Evolutionary conservation across 2,113 vertebrate genomes (phyloP).

Genomic region (Numenius arquata): DNA sequence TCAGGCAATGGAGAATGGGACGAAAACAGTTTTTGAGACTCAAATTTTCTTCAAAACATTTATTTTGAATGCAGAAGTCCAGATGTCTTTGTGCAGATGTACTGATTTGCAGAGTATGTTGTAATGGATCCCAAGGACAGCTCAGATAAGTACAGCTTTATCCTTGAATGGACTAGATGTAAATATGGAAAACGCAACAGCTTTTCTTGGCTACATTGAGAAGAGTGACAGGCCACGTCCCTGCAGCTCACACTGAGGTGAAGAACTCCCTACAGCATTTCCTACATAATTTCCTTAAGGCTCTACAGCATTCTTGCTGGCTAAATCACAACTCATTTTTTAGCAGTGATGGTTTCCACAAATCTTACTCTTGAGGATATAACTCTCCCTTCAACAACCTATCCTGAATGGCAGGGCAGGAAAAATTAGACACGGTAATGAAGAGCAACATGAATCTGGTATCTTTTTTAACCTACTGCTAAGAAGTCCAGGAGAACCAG

Average conservation of each 20-base stretch:
- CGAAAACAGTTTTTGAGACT: neutral
- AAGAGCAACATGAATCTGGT: neutral
- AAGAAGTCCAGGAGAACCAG: neutral
- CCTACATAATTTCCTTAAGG: neutral
- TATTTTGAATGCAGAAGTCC: neutral
- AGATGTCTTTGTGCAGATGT: neutral
- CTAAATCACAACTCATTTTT: neutral
- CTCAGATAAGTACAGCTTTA: neutral
- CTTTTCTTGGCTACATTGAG: neutral
- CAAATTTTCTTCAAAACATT: neutral
- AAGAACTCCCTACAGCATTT: neutral
- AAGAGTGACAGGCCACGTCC: neutral
- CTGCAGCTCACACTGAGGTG: neutral
- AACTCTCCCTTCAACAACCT: neutral
- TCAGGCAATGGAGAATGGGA: slow-evolving; percentile 20
- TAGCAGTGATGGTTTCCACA: neutral
- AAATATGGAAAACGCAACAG: neutral
- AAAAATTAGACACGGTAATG: neutral
- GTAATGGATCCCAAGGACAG: neutral
- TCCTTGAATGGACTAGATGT: neutral
- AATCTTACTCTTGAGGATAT: neutral
- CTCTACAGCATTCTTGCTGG: neutral
- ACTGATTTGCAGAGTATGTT: neutral
- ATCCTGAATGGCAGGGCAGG: neutral
- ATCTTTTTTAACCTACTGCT: neutral